Percentiles rank a stretch among this genome's conserved stretches.
phyloP scores from a whole-genome alignment of 2,888 invertebrate species.

The Myopa testacea region DNA sequence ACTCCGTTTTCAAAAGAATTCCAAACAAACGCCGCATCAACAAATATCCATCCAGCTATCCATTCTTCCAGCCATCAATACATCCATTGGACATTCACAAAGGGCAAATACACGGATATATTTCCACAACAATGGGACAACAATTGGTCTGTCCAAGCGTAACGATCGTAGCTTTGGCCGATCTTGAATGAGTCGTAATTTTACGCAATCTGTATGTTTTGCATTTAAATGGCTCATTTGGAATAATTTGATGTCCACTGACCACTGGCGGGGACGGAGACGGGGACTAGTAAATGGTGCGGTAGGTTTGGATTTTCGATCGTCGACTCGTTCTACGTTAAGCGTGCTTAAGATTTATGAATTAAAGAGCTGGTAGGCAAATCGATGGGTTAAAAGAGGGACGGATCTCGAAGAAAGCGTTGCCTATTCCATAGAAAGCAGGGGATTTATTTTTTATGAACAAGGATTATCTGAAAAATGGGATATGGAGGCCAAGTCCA shows the following conservation, averaged over 20 bases:
- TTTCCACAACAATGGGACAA: not conserved
- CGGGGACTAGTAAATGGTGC: not conserved
- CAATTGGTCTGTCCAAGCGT: not conserved
- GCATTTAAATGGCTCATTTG: constrained; percentile 28
- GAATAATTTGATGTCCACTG: constrained; percentile 33
- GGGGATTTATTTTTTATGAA: not conserved
- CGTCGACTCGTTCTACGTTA: not conserved
- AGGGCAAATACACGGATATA: not conserved
- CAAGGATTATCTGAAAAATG: not conserved
- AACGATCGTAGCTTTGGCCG: not conserved
- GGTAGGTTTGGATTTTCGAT: not conserved
- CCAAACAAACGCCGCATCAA: constrained; percentile 4
- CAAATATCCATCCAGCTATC: not conserved
- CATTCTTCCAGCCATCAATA: not conserved
- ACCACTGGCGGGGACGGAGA: not conserved
- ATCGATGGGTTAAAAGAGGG: not conserved
- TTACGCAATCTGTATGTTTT: constrained; percentile 13
- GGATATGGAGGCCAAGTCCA: not conserved
- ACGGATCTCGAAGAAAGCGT: not conserved
- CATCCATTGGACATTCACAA: not conserved
- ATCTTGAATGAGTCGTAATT: constrained; percentile 16
- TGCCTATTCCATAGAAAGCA: not conserved
- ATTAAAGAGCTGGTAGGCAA: not conserved
- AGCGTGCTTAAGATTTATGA: not conserved
- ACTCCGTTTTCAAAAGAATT: constrained; percentile 31